Evolutionary conservation across 1,140 invertebrate genomes (phyloP).

Genomic region (Diplogasteroides magnus): DNA sequence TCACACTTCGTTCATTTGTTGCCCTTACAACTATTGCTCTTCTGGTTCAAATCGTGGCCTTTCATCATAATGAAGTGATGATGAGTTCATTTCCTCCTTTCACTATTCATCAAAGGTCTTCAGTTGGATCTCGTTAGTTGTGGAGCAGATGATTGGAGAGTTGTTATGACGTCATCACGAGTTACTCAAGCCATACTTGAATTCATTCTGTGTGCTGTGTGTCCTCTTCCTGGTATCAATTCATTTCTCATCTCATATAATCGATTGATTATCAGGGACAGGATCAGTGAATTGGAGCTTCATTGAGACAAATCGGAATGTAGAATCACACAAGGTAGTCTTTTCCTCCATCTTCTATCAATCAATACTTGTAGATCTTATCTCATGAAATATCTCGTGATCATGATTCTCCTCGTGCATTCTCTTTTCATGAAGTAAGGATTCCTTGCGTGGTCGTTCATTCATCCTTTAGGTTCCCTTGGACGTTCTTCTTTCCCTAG

Average conservation of each 20-base stretch:
- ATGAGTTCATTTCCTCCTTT: conserved; percentile 18
- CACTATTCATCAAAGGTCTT: neutral
- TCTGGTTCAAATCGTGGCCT: conserved; percentile 46
- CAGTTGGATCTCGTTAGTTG: conserved; percentile 52
- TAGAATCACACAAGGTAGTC: too few relatives aligned
- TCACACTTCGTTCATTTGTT: conserved; percentile 40
- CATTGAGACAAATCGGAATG: conserved; percentile 30
- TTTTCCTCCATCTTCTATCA: too few relatives aligned
- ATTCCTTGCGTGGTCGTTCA: too few relatives aligned
- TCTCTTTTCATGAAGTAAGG: too few relatives aligned
- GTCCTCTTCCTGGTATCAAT: conserved; percentile 38
- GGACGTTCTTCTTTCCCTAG: conserved; percentile 90
- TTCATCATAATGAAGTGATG: conserved; percentile 49
- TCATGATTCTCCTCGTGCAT: too few relatives aligned
- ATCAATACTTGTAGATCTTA: too few relatives aligned
- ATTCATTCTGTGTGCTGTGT: conserved; percentile 42
- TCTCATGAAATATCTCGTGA: too few relatives aligned
- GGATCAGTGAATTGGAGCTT: conserved; percentile 37
- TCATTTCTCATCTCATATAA: neutral
- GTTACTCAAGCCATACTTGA: conserved; percentile 40
- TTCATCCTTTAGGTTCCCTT: conserved; percentile 37
- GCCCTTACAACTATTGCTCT: conserved; percentile 46
- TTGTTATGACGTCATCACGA: conserved; percentile 43
- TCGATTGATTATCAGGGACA: neutral
- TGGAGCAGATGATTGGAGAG: conserved; percentile 53